phyloP scores from a whole-genome alignment of 2,888 invertebrate species.

The Ennomos fuscantarius region DNA sequence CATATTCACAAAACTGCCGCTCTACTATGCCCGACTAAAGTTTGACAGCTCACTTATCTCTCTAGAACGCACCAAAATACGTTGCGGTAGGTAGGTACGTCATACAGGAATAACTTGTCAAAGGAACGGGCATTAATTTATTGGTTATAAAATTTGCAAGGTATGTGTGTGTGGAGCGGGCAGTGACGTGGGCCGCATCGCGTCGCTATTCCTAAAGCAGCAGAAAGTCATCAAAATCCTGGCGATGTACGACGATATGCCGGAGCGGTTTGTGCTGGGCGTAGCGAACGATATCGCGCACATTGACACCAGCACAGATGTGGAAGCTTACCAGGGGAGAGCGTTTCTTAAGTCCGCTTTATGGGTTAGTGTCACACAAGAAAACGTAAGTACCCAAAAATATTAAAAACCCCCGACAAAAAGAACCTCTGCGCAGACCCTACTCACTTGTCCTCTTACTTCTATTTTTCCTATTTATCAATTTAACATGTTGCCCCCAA shows the following conservation, averaged over 20 bases:
- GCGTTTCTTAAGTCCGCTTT: constrained; percentile 62
- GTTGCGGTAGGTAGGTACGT: too few species aligned
- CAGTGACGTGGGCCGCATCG: constrained; percentile 70
- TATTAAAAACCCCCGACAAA: too few species aligned
- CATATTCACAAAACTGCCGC: too few species aligned
- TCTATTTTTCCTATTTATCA: not conserved
- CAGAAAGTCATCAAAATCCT: constrained; percentile 64
- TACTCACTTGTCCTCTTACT: too few species aligned
- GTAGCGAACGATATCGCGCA: constrained; percentile 72
- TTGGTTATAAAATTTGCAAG: constrained; percentile 40
- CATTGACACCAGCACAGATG: constrained; percentile 70
- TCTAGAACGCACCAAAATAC: too few species aligned
- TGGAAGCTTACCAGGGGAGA: constrained; percentile 72
- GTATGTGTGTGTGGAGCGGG: constrained; percentile 74
- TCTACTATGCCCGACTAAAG: too few species aligned
- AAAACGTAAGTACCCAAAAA: too few species aligned
- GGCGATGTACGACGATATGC: constrained; percentile 67
- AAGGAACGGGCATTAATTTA: too few species aligned
- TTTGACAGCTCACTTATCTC: too few species aligned
- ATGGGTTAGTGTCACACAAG: constrained; percentile 47
- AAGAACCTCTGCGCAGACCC: too few species aligned
- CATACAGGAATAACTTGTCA: too few species aligned
- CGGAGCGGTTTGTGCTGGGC: constrained; percentile 62
- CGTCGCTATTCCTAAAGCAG: constrained; percentile 68
- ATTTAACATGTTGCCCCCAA: constrained; percentile 31